Percentiles rank a stretch among this genome's conserved stretches.
Evolutionary conservation across 2,113 vertebrate genomes (phyloP).

Genomic region (Rhinolophus sinicus): DNA sequence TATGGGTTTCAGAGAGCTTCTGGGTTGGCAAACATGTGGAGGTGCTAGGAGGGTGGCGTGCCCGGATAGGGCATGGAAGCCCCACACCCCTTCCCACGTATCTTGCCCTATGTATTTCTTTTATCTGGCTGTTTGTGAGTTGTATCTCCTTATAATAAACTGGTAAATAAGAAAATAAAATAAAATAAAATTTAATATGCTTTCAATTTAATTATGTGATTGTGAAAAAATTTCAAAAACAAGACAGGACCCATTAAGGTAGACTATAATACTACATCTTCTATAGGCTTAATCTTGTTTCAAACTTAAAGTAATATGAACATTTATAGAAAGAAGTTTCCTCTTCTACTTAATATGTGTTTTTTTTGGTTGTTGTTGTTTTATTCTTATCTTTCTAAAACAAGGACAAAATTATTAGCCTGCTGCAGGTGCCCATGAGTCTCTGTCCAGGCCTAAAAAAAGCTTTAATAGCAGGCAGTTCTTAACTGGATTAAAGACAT

Average conservation of each 20-base stretch:
- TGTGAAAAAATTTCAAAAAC: background rate
- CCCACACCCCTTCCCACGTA: no score
- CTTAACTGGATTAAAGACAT: background rate
- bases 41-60: no score
- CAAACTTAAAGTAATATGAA: background rate
- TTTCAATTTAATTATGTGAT: background rate
- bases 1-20: no score
- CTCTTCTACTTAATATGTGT: background rate
- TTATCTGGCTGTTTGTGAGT: no score
- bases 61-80: no score
- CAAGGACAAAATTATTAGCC: background rate
- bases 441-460: background rate
- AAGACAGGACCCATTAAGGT: background rate
- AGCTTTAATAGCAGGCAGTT: background rate
- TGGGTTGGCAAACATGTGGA: no score
- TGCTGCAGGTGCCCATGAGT: background rate
- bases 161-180: no score
- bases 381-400: background rate
- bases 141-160: no score
- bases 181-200: no score
- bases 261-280: background rate
- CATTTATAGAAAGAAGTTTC: background rate
- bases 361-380: background rate
- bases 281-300: background rate
- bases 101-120: no score